These are phyloP conservation scores for Sardinella longiceps DNA, from an alignment of 2,797 vertebrate species.

Conservation along the genomic window DNA sequence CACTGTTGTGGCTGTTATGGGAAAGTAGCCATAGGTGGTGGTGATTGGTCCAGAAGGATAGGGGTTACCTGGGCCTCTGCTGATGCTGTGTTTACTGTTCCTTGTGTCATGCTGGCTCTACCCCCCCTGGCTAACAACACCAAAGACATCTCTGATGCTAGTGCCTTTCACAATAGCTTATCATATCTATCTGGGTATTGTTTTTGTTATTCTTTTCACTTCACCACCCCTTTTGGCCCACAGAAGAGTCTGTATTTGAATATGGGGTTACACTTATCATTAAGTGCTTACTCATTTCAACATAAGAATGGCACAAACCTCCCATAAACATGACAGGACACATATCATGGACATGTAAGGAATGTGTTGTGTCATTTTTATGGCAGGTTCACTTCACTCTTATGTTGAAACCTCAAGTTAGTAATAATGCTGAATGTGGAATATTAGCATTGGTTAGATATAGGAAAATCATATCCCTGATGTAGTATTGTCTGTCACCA, in stretches of 20 bases:
- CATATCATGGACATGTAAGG: too few relatives aligned
- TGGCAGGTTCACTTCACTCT: too few relatives aligned
- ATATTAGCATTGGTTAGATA: too few relatives aligned
- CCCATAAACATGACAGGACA: too few relatives aligned
- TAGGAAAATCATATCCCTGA: background rate
- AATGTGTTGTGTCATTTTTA: too few relatives aligned
- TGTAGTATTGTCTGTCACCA: background rate
- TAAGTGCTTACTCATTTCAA: too few relatives aligned
- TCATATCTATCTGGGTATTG: too few relatives aligned
- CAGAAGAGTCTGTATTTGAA: background rate
- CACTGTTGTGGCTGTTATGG: slow-evolving; percentile 64
- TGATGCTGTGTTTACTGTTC: slow-evolving; percentile 71
- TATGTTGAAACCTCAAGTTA: too few relatives aligned
- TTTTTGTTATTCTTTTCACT: background rate
- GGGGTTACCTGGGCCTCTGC: slow-evolving; percentile 57
- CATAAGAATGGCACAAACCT: too few relatives aligned
- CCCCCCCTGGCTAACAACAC: too few relatives aligned
- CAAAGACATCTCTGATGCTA: background rate
- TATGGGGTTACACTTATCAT: background rate
- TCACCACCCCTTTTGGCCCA: background rate
- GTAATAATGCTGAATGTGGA: too few relatives aligned
- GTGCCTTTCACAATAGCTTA: too few relatives aligned
- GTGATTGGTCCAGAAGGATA: slow-evolving; percentile 70
- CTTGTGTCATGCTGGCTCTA: slow-evolving; percentile 34
- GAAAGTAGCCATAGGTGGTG: slow-evolving; percentile 45